Evolutionary conservation across 1,140 invertebrate species (phyloP), one percentile per base, ranked within the genome.

Genomic region (Aphelenchoides avenae): DNA sequence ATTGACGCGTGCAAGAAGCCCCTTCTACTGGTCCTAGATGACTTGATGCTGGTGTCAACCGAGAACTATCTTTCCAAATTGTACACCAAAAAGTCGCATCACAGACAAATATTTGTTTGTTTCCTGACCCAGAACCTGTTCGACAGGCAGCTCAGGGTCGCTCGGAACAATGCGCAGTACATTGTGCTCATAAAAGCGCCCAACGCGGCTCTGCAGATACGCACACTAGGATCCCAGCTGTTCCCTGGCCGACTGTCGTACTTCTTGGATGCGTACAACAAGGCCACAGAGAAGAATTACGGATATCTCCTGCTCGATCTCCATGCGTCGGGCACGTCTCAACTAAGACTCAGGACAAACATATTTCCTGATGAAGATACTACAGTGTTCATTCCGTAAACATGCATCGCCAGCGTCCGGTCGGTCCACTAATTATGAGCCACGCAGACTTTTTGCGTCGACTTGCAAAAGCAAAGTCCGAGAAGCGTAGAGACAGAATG

Each of bases 311-410:
- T 57, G 5, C 11, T 57, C 6, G 55, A 57, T 30, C 41, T 57
- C 56, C 55, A 57, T 20, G 30, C 55, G 1, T n/a, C 22, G 9
- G 29, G 56, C 4, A 22, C 33, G 27, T 24, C 30, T 4, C 13
- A 13, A 31, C 53, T 42, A 41, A 29, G 52, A 5, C 5, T 55
- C 1, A 27, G 51, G 11, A 55, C 50, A 18, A 26, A 40, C 39
- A 57, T 57, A 62, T 61, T 27, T 18, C n/a, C n/a, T n/a, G n/a
- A n/a, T n/a, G n/a, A n/a, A n/a, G 6, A 49, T n/a, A 57, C 24
- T n/a, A 63, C 63, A 36, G 29, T 62, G 20, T 57, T 44, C 49
- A 39, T 57, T 13, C 55, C 55, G 24, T 61, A 57, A 62, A 27
- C 29, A 34, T 30, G 47, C 11, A n/a, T 49, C 20, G n/a, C n/a